Base-by-base conservation (phyloP, 2,888 invertebrate genomes). In the Clusia tigrina region DNA sequence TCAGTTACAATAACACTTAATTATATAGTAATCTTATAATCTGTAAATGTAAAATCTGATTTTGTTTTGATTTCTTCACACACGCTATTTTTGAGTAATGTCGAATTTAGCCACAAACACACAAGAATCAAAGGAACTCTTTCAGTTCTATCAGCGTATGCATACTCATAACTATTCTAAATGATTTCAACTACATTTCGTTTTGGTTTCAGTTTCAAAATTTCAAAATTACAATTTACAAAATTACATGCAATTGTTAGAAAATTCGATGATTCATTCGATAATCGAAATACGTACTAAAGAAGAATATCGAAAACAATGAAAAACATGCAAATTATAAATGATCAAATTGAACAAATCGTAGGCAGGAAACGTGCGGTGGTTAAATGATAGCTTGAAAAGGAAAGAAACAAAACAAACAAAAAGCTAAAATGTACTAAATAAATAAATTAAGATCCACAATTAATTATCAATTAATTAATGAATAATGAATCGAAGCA, bases 311-410 rank as follows among this genome's bases (percentile, higher is more conserved):
- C 74, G 67, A 64, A 66, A 57, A 62, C 64, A 59, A 69, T 64
- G 70, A 65, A 72, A 69, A 60, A 74, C 71, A 69, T 68, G 69
- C 71, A 70, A 65, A 67, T 46, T 46, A 65, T 32, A 68, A 70
- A 71, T 63, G 70, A 79, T 73, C 74, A 76, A 77, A 77, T 76
- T 77, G 78, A 79, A 78, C 77, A 80, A 81, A 82, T 76, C 81
- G 78, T 82, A 81, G 83, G 82, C 82, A 83, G 82, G 83, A 80
- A n/a, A 81, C 82, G 82, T 82, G 82, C 82, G 83, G 82, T 80
- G 81, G 78, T 72, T n/a, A 71, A 67, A 67, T 63, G 66, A 65
- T 65, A 68, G 63, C 57, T 66, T 78, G 75, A 74, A 67, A 68
- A 71, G 71, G 55, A 66, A 66, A 65, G 58, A 42, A 58, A 65